Percentiles rank a stretch among this genome's conserved stretches.
phyloP scores from a whole-genome alignment of 1,140 invertebrate species.

The Musca domestica region DNA sequence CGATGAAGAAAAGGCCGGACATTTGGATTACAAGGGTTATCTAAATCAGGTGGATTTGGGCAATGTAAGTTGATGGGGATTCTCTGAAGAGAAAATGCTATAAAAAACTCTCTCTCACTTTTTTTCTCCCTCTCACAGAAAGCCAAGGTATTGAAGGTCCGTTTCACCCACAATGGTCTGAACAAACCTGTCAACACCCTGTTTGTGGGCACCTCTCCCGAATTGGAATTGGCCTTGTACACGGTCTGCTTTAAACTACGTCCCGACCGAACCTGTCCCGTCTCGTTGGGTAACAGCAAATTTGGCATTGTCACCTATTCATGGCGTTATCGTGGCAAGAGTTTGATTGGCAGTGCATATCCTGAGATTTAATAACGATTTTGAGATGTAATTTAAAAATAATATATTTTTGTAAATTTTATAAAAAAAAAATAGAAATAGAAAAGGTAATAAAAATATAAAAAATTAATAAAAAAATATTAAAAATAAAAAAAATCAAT shows the following conservation, averaged over 20 bases:
- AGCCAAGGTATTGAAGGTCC: conserved; percentile 73
- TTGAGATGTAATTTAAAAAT: not conserved
- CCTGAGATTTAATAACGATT: conserved; percentile 64
- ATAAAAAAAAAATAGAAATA: not conserved
- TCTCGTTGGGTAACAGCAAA: conserved; percentile 67
- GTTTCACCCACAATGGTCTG: conserved; percentile 70
- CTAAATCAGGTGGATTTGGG: conserved; percentile 69
- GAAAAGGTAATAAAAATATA: not conserved
- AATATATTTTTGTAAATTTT: not conserved
- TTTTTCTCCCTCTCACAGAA: conserved; percentile 63
- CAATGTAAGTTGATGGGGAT: conserved; percentile 61
- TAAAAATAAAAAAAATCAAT: too few relatives aligned
- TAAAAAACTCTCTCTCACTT: not conserved
- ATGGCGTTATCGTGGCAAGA: conserved; percentile 71
- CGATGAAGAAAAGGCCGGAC: conserved; percentile 67
- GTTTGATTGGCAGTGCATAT: conserved; percentile 75
- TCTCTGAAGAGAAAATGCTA: conserved; percentile 12
- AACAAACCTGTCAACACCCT: conserved; percentile 77
- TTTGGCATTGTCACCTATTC: conserved; percentile 72
- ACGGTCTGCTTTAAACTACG: conserved; percentile 79
- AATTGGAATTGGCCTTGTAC: conserved; percentile 88
- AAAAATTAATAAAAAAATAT: too few relatives aligned
- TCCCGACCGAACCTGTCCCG: conserved; percentile 67
- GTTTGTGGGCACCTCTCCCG: conserved; percentile 89
- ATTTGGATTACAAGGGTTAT: conserved; percentile 76